phyloP scores from a whole-genome alignment of 1,140 invertebrate genomes.

The Drosophila pseudoananassae region DNA sequence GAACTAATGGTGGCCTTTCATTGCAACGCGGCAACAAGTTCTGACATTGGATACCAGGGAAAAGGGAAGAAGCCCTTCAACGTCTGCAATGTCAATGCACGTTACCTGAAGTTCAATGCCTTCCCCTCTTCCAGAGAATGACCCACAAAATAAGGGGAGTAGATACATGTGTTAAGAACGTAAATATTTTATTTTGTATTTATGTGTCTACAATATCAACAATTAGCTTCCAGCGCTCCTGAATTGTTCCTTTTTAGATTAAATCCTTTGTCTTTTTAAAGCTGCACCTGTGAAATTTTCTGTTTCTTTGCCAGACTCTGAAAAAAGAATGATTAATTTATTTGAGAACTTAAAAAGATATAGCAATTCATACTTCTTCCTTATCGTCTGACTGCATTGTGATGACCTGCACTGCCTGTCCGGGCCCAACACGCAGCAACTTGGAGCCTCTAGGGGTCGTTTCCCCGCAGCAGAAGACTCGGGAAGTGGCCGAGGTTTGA shows the following conservation, averaged over 20 bases:
- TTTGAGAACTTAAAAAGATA: not conserved
- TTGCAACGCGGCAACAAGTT: slow-evolving; percentile 33
- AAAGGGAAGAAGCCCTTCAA: slow-evolving; percentile 59
- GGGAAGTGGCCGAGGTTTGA: slow-evolving; percentile 45
- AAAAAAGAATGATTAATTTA: not conserved
- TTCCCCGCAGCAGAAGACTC: slow-evolving; percentile 79
- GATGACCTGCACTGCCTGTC: slow-evolving; percentile 78
- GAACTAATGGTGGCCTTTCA: slow-evolving; percentile 38
- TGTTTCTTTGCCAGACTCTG: slow-evolving; percentile 65
- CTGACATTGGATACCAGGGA: slow-evolving; percentile 55
- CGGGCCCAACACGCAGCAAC: slow-evolving; percentile 61
- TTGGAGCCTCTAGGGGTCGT: slow-evolving; percentile 49
- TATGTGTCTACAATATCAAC: slow-evolving; percentile 37
- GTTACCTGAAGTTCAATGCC: slow-evolving; percentile 65
- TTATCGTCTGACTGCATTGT: slow-evolving; percentile 55
- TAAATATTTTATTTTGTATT: slow-evolving; percentile 27
- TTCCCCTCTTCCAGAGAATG: slow-evolving; percentile 35
- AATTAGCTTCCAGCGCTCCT: slow-evolving; percentile 51
- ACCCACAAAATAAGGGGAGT: slow-evolving; percentile 38
- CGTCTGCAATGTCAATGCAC: slow-evolving; percentile 70
- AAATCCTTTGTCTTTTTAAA: slow-evolving; percentile 31
- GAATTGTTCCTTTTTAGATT: slow-evolving; percentile 25
- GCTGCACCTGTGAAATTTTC: slow-evolving; percentile 62
- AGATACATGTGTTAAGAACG: slow-evolving; percentile 13
- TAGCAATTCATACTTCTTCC: slow-evolving; percentile 20